Percentiles rank a stretch among this genome's conserved stretches.
Conservation (phyloP, 1,140 invertebrate genomes). For the Phocides pigmalion region DNA sequence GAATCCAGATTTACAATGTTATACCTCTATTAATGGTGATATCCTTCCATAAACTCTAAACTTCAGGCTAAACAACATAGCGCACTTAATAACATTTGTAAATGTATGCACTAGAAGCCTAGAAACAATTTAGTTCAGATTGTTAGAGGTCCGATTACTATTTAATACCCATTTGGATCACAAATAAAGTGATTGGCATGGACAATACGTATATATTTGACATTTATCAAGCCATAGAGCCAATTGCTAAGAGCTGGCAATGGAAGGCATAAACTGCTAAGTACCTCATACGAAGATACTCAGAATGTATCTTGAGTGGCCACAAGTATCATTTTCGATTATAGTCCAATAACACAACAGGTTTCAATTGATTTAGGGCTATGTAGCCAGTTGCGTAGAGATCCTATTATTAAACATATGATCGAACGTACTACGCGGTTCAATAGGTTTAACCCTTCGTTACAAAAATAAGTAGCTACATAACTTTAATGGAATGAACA, state of each 20-base stretch:
- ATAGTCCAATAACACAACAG: constrained; percentile 52
- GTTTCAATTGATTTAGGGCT: constrained; percentile 68
- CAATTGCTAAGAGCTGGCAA: constrained; percentile 40
- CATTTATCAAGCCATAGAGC: constrained; percentile 42
- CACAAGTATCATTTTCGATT: constrained; percentile 46
- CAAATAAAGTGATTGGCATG: constrained; percentile 27
- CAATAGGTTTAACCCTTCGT: constrained; percentile 12
- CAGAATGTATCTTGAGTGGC: constrained; percentile 37
- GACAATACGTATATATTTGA: constrained; percentile 22
- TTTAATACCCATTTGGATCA: background rate
- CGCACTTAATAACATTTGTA: too few species aligned
- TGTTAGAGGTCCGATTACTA: background rate
- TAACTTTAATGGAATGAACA: too few species aligned
- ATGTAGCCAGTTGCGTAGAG: constrained; percentile 44
- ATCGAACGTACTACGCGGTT: constrained; percentile 22
- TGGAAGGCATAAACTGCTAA: constrained; percentile 26
- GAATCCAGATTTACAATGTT: too few species aligned
- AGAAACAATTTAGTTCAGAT: background rate
- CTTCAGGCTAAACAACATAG: too few species aligned
- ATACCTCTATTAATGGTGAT: too few species aligned
- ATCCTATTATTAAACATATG: constrained; percentile 32
- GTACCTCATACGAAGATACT: constrained; percentile 27
- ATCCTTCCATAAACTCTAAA: too few species aligned
- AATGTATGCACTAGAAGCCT: too few species aligned
- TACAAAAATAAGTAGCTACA: too few species aligned